Percentiles rank a stretch among this genome's conserved stretches.
phyloP scores from a whole-genome alignment of 2,113 vertebrate genomes.

The Cephalopterus ornatus region DNA sequence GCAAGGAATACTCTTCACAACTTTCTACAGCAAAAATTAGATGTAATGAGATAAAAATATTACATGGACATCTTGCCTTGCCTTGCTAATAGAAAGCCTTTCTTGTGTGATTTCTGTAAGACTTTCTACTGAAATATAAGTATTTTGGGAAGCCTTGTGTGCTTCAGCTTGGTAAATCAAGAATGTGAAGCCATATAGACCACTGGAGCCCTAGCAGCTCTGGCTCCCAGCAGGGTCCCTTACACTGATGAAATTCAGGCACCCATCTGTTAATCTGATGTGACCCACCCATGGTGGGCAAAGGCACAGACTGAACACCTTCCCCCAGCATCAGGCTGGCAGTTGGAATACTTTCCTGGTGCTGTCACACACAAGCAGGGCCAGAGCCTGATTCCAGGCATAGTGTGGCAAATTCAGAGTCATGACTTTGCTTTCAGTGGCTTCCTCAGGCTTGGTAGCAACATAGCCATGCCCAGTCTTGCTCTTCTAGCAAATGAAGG shows the following conservation, averaged over 20 bases:
- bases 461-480: not conserved
- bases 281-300: not conserved
- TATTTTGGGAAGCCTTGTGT: not conserved
- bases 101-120: not conserved
- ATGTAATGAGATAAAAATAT: not conserved
- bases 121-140: not conserved
- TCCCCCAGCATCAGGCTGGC: not conserved
- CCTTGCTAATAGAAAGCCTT: not conserved
- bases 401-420: accelerated
- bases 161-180: not conserved
- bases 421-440: not conserved
- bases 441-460: not conserved
- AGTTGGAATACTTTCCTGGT: not conserved
- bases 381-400: not conserved
- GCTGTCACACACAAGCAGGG: not conserved
- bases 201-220: not conserved
- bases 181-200: not conserved
- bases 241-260: not conserved
- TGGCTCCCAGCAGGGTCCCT: not conserved
- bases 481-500: not conserved
- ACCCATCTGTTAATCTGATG: accelerated
- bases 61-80: not conserved
- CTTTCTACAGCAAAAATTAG: not conserved
- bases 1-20: not conserved
- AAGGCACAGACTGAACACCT: not conserved